Evolutionary conservation across 37 sponge, comb jelly and placozoan genomes (phyloP), one percentile per base, ranked within the genome.

Genomic region (Amphimedon queenslandica): DNA sequence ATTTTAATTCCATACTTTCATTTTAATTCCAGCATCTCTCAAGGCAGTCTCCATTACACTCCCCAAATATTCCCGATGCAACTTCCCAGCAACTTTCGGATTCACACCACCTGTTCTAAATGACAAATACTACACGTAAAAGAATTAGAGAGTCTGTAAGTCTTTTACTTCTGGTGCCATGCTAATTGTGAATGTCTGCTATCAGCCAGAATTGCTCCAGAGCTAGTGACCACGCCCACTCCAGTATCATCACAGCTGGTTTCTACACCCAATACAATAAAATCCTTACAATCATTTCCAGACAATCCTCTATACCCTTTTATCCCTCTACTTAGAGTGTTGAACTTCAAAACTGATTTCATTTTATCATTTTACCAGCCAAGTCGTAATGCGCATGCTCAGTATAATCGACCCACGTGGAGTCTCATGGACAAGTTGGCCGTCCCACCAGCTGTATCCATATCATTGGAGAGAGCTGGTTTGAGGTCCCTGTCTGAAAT

Each of bases 181-280:
- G 31, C 20, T 18, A 66, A 24, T 72, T 90, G 91, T 13, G 78
- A 72, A 37, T 83, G 74, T 0, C 66, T n/a, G 37, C 69, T 58
- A 30, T 84, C 80, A n/a, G 82, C 86, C 74, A 81, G 29, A n/a
- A 84, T 63, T 1, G 6, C 36, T 30, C 83, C 83, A 18, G 28
- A 68, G 1, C 64, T 69, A 16, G 77, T 43, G 11, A 94, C 73
- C 40, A 94, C 74, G 13, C 76, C 95, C 42, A 79, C 92, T 18
- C 74, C 88, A 10, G 92, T 91, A 33, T 90, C 92, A 40, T 94
- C 95, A 30, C 80, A 90, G 69, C 95, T 94, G 60, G 74, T 87
- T 81, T 94, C 95, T 1, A 94, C 74, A 27, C 95, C 95, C 35
- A 94, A 66, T 29, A 90, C 73, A 28, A 68, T 40, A 56, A 33